Percentiles rank a stretch among this genome's conserved stretches.
Conservation (phyloP, 2,113 vertebrate genomes). For the Dolichotis patagonum region DNA sequence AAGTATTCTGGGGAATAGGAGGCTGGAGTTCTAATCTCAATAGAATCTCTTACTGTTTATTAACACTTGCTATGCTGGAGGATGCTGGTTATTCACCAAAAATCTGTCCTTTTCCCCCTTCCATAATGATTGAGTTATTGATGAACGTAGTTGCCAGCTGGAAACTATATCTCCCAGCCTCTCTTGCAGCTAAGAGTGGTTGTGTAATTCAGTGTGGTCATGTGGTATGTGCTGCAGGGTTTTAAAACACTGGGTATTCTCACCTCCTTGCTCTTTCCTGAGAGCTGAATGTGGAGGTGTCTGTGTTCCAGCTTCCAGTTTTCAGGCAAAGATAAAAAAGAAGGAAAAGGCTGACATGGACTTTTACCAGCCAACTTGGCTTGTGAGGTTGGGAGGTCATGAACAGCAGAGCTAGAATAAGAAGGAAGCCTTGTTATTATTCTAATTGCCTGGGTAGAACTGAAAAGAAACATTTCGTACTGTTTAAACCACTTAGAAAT, state of each 20-base stretch:
- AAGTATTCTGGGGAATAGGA: background rate
- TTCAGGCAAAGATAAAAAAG: background rate
- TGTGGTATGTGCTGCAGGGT: background rate
- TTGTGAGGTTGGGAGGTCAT: background rate
- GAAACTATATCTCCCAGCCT: background rate
- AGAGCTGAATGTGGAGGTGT: background rate
- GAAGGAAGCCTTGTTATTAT: background rate
- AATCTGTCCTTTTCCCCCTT: background rate
- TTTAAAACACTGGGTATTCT: background rate
- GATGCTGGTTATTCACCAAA: background rate
- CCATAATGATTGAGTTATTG: background rate
- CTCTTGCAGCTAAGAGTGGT: background rate
- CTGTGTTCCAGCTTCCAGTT: background rate
- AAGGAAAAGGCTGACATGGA: background rate
- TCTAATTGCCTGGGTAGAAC: background rate
- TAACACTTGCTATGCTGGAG: background rate
- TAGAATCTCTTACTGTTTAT: background rate
- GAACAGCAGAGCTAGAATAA: background rate
- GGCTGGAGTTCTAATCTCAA: slow-evolving; percentile 31
- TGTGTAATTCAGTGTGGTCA: background rate
- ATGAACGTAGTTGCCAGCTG: background rate
- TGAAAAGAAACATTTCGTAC: background rate
- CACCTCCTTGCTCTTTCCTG: background rate
- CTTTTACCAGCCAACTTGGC: background rate
- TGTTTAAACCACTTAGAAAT: background rate